A percentile compares a stretch with the other conserved stretches of the same genome.
These are phyloP conservation scores for Lagodon rhomboides DNA, from an alignment of 2,797 vertebrate species.

Conservation along the genomic window DNA sequence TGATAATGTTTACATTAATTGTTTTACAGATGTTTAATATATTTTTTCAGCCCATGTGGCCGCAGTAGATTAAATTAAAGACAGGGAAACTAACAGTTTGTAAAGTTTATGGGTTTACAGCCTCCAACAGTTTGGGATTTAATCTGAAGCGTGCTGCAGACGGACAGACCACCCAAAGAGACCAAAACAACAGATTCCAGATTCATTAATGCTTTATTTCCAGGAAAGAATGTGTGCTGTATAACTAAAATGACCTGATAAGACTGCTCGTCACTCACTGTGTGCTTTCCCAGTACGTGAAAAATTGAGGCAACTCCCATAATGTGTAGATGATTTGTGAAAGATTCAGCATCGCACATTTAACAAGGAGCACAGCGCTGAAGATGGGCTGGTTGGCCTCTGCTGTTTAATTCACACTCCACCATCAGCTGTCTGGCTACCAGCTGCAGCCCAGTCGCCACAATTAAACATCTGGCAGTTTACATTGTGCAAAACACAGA, in stretches of 20 bases:
- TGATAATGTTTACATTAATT: background rate
- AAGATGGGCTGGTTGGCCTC: background rate
- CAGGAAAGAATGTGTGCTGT: background rate
- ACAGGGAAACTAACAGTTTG: constrained; percentile 9
- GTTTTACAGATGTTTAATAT: background rate
- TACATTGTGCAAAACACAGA: too few species aligned
- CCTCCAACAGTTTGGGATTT: constrained; percentile 1
- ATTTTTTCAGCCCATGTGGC: background rate
- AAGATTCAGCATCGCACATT: background rate
- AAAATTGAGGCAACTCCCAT: background rate
- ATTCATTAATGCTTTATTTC: background rate
- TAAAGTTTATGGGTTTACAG: constrained; percentile 24
- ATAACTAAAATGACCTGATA: background rate
- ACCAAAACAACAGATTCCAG: background rate
- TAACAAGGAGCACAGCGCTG: background rate
- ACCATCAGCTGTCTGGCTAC: background rate
- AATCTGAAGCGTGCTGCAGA: background rate
- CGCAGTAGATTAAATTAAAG: background rate
- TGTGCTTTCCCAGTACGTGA: background rate
- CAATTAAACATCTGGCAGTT: too few species aligned
- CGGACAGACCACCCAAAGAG: constrained; percentile 35
- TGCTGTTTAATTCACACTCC: background rate
- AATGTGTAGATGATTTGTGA: background rate
- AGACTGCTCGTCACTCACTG: background rate
- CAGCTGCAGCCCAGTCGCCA: background rate